Base-by-base conservation (phyloP, 2,797 vertebrate genomes). In the Nasua narica region DNA sequence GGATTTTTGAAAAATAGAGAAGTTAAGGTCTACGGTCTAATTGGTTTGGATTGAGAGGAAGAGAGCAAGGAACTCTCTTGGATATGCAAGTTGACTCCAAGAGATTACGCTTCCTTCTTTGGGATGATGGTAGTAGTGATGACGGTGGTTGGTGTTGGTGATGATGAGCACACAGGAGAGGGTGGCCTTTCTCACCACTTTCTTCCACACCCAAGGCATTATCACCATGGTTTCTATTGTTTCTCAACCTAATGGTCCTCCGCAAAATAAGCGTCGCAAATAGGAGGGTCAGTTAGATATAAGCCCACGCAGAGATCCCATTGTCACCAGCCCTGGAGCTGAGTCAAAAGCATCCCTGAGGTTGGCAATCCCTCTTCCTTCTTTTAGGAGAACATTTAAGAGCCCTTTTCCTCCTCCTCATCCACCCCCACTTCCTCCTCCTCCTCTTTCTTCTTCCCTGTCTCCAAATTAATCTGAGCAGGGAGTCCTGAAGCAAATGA, bases 401-500 rank as follows among this genome's bases (percentile, higher is more conserved):
- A 89, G 27, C 37, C 48, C 40, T n/a, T 72, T 43, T 79, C 40
- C 52, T 58, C 52, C 60, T 60, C 8, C 48, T 62, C 54, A 48
- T 77, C 37, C 37, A 18, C 32, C 18, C 23, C 60, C 50, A 37
- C 62, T 93, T 65, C 60, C 60, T 81, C 67, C n/a, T 87, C 56
- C 23, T 76, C 14, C 21, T 76, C n/a, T 88, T 69, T 37, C 84
- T 72, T 85, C 52, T 90, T 79, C 32, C 35, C 87, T 76, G 94
- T 92, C 95, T 98, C 94, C 93, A 97, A 83, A 97, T 95, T 97
- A 97, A 96, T 96, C 90, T 95, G 95, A 97, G 93, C 92, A 95
- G 87, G 90, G 96, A 96, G 90, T 94, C 94, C 90, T 69, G 76
- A 86, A 97, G 93, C 96, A 86, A 85, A 91, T 50, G 95, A 96